Conservation (phyloP, 2,113 vertebrate species). For the Odobenus rosmarus region DNA sequence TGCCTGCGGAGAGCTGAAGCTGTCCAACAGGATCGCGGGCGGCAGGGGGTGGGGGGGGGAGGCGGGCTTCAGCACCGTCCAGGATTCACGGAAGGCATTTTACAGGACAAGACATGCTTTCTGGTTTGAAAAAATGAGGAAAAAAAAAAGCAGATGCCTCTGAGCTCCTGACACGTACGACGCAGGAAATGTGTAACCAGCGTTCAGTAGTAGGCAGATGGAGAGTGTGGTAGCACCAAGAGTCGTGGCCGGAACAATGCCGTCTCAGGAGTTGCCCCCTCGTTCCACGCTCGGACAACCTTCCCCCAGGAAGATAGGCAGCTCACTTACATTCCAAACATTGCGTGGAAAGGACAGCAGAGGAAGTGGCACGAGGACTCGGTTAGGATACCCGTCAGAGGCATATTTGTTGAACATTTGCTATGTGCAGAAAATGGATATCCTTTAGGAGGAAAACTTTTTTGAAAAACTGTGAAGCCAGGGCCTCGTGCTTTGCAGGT, state of each 20-base stretch:
- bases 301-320: rapidly evolving
- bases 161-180: not conserved
- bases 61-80: rapidly evolving
- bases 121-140: not conserved
- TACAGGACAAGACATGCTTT: not conserved
- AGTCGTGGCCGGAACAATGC: not conserved
- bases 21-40: rapidly evolving
- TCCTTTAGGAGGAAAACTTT: not conserved
- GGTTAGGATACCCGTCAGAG: not conserved
- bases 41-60: rapidly evolving
- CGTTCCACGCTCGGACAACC: rapidly evolving
- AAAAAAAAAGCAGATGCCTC: not conserved
- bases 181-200: not conserved
- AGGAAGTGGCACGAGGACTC: not conserved
- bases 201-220: not conserved
- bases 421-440: not conserved
- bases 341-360: not conserved
- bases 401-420: not conserved
- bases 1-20: not conserved
- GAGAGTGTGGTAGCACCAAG: not conserved
- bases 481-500: not conserved
- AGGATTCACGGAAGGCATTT: not conserved
- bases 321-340: not conserved
- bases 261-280: not conserved
- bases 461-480: not conserved